A percentile compares a stretch with the other conserved stretches of the same genome.
phyloP scores from a whole-genome alignment of 2,888 invertebrate genomes.

The Oxycera nigricornis region DNA sequence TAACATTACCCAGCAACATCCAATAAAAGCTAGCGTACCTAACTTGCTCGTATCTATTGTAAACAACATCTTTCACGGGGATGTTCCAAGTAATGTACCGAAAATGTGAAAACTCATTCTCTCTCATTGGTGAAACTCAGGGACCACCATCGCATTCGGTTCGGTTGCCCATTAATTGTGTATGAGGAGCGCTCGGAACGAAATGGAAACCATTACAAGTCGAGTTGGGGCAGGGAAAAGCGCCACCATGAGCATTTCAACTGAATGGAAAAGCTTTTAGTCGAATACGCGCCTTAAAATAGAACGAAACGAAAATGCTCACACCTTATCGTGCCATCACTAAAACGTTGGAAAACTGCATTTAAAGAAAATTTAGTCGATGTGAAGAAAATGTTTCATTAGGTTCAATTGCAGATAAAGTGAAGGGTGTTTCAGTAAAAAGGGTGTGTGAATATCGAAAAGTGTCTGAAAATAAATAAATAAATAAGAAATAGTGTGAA shows the following conservation, averaged over 20 bases:
- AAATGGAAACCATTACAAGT: slow-evolving; percentile 19
- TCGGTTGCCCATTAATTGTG: neutral
- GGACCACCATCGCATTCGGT: neutral
- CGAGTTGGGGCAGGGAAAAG: slow-evolving; percentile 20
- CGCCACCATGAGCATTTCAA: slow-evolving; percentile 41
- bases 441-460: neutral
- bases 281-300: slow-evolving; percentile 45
- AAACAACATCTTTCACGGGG: no score
- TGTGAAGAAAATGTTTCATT: neutral
- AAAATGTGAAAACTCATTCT: slow-evolving; percentile 10
- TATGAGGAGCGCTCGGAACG: neutral
- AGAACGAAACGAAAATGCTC: slow-evolving; percentile 44
- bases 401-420: neutral
- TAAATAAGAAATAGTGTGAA: no score
- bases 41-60: no score
- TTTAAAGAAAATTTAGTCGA: neutral
- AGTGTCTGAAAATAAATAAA: neutral
- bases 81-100: no score
- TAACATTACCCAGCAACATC: no score
- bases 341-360: slow-evolving; percentile 14
- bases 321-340: slow-evolving; percentile 7
- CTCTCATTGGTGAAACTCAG: neutral
- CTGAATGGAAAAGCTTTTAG: slow-evolving; percentile 46
- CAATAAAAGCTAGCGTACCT: no score
- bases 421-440: neutral